phyloP scores from a whole-genome alignment of 2,888 invertebrate genomes.

The Protophormia terraenovae region DNA sequence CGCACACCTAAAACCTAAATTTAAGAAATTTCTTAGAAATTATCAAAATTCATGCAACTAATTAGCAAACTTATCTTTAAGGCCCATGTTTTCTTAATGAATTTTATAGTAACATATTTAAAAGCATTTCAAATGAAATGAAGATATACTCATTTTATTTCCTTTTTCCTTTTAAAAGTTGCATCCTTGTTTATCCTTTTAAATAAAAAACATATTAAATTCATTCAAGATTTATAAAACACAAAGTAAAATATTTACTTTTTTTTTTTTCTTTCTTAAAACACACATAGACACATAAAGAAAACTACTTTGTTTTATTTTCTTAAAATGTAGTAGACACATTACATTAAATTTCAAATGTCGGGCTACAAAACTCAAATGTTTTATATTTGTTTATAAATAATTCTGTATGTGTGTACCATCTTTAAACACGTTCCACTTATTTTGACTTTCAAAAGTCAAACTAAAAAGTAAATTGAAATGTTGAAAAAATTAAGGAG shows the following conservation, averaged over 20 bases:
- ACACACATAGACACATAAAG: neutral
- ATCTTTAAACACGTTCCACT: slow-evolving; percentile 10
- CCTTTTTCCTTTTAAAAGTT: no score
- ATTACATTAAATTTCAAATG: neutral
- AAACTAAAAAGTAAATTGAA: slow-evolving; percentile 17
- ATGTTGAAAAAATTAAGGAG: neutral
- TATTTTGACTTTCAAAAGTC: slow-evolving; percentile 10
- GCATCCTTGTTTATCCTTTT: no score
- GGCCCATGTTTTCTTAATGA: no score
- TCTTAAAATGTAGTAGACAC: neutral
- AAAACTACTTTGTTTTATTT: neutral
- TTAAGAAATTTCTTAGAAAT: no score
- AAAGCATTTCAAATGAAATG: no score
- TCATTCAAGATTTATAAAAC: neutral
- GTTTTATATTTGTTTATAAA: neutral
- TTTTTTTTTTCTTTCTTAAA: neutral
- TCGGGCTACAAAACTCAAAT: no score
- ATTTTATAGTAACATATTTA: no score
- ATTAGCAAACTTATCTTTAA: no score
- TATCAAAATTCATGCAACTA: no score
- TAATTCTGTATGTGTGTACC: slow-evolving; percentile 26
- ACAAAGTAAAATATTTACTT: neutral
- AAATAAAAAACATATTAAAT: no score
- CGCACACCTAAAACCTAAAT: no score
- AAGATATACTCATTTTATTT: no score